Evolutionary conservation across 2,888 invertebrate genomes (phyloP).

Genomic region (Lasioglossum calceatum): DNA sequence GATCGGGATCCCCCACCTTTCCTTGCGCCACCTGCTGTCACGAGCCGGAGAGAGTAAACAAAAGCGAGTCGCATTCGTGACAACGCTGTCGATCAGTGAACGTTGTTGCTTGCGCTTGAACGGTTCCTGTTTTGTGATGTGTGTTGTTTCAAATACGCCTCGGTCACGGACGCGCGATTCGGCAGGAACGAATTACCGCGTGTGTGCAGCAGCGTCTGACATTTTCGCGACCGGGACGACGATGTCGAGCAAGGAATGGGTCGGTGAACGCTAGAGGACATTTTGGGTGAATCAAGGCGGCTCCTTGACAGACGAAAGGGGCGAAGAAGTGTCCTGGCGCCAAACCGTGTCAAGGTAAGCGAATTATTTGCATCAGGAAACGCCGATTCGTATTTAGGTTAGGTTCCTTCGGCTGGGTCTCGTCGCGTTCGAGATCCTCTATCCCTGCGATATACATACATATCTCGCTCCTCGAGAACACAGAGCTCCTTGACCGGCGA

Average conservation of each 20-base stretch:
- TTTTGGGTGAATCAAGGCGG: slow-evolving; percentile 40
- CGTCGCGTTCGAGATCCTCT: neutral
- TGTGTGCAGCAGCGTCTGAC: slow-evolving; percentile 25
- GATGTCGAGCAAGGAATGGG: slow-evolving; percentile 48
- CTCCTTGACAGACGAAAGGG: slow-evolving; percentile 6
- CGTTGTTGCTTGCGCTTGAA: slow-evolving; percentile 34
- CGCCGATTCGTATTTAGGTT: slow-evolving; percentile 38
- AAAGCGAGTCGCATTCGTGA: slow-evolving; percentile 59
- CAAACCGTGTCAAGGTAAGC: slow-evolving; percentile 39
- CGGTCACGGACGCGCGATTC: slow-evolving; percentile 49
- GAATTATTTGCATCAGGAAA: slow-evolving; percentile 6
- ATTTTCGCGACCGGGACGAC: neutral
- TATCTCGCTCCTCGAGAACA: neutral
- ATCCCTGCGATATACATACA: neutral
- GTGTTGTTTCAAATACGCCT: slow-evolving; percentile 43
- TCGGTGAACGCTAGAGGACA: slow-evolving; percentile 56
- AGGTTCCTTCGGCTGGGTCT: neutral
- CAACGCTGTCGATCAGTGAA: slow-evolving; percentile 43
- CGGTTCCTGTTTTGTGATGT: slow-evolving; percentile 51
- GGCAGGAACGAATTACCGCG: slow-evolving; percentile 48
- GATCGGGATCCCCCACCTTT: slow-evolving; percentile 11
- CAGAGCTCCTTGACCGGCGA: neutral
- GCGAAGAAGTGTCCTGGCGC: slow-evolving; percentile 42
- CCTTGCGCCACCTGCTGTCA: slow-evolving; percentile 55
- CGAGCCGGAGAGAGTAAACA: slow-evolving; percentile 59